Evolutionary conservation across 2,113 vertebrate genomes (phyloP), one percentile per base, ranked within the genome.

Genomic region (Xenopus laevis): DNA sequence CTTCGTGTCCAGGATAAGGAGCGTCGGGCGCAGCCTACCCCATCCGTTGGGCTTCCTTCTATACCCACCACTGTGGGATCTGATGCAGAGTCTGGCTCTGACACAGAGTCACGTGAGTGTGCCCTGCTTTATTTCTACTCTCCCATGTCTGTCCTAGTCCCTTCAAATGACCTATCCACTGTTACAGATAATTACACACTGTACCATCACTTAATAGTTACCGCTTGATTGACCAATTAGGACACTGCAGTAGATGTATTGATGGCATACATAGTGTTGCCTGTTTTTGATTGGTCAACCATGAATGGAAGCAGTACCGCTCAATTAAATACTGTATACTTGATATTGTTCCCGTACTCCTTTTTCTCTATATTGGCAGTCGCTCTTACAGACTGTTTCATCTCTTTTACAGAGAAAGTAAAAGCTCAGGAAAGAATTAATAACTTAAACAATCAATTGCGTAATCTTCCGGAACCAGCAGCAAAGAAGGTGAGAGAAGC

Each of bases 1-100:
- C 89, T 96, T 0, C 94, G 94, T 78, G 95, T 95, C 71, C 89
- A 94, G 80, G 95, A 94, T 10, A 96, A 95, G 71, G 95, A 96
- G 69, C 88, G 91, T 63, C 85, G 91, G 16, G 84, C 94, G 0
- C 90, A 87, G 12, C 82, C 87, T 0, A 81, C 88, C 18, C 27
- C 47, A 3, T 5, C 47, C 1, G n/a, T 55, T 0, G 60, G 53
- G 13, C 66, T 58, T 80, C 84, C 17, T 80, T 93, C 73, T 0
- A 89, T 92, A 72, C 90, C 92, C 74, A 89, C 83, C 27, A 90
- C 81, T 40, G 82, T 79, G 0, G 80, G 79, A 60, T 84, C 83
- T 4, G 86, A 89, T 1, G 65, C 45, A 1, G 62, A 65, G 16
- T 7, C 59, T 6, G 70, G 67, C 13, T 12, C 13, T 67, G 46